A percentile compares a stretch with the other conserved stretches of the same genome.
These are phyloP conservation scores for Oplegnathus fasciatus DNA, from an alignment of 2,113 vertebrate species.

Conservation along the genomic window DNA sequence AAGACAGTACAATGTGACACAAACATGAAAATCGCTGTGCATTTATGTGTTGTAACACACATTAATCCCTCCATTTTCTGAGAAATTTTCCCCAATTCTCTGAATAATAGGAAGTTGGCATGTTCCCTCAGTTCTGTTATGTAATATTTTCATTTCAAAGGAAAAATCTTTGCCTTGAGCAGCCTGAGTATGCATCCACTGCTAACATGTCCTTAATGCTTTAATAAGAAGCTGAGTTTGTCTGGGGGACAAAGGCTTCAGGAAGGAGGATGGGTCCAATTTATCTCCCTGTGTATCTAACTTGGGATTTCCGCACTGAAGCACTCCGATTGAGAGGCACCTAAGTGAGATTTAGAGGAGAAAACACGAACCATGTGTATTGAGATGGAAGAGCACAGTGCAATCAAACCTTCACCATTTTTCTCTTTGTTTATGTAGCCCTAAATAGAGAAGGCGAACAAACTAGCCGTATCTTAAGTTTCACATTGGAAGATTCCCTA, in stretches of 20 bases:
- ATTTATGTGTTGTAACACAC: not conserved
- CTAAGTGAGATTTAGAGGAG: conserved; percentile 34
- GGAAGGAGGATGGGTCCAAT: conserved; percentile 21
- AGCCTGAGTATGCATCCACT: not conserved
- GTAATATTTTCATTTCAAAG: conserved; percentile 28
- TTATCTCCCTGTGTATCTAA: conserved; percentile 52
- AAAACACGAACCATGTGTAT: conserved; percentile 54
- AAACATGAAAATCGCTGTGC: not conserved
- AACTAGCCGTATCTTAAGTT: too few species aligned
- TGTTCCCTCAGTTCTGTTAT: not conserved
- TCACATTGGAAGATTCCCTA: too few species aligned
- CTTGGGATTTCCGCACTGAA: conserved; percentile 47
- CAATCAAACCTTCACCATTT: not conserved
- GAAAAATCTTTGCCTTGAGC: not conserved
- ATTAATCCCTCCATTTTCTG: not conserved
- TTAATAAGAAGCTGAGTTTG: conserved; percentile 45
- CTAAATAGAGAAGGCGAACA: too few species aligned
- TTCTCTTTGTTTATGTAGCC: not conserved
- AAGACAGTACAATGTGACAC: not conserved
- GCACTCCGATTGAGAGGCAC: conserved; percentile 35
- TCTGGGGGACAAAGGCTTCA: conserved; percentile 32
- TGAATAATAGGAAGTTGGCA: not conserved
- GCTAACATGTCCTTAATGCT: conserved; percentile 27
- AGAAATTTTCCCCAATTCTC: not conserved
- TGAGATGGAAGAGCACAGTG: conserved; percentile 1